Evolutionary conservation across 2,797 vertebrate genomes (phyloP).

Genomic region (Pangasius krempfi): DNA sequence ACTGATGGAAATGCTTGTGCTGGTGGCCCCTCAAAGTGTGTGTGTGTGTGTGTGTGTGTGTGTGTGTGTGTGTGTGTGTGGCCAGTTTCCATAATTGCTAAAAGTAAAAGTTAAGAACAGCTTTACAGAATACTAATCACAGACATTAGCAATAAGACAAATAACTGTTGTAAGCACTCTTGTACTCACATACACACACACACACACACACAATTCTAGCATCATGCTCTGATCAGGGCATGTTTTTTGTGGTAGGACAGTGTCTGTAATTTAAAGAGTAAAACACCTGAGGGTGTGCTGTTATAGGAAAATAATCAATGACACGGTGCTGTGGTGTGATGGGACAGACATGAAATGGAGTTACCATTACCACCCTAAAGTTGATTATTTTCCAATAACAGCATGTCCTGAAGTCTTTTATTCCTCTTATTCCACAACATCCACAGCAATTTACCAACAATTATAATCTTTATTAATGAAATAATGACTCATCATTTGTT

Average conservation of each 20-base stretch:
- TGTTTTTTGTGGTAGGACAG: no score
- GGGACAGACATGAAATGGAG: neutral
- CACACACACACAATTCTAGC: neutral
- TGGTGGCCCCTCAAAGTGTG: conserved; percentile 15
- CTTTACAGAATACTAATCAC: conserved; percentile 32
- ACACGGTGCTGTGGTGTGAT: neutral
- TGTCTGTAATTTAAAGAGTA: no score
- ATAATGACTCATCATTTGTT: neutral
- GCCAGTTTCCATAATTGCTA: conserved; percentile 19
- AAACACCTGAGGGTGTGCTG: no score
- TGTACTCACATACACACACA: neutral
- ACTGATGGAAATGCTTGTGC: conserved; percentile 54
- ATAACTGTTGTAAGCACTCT: neutral
- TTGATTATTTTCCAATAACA: neutral
- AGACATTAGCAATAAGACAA: conserved; percentile 25
- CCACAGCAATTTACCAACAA: neutral
- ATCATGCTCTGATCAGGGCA: no score
- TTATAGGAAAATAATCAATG: neutral
- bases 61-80: conserved; percentile 20
- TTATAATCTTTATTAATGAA: neutral
- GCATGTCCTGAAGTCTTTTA: neutral
- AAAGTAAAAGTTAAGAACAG: conserved; percentile 24
- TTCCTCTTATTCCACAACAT: neutral
- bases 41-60: neutral
- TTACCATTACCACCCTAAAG: neutral